Base-by-base conservation (phyloP, 2,113 vertebrate genomes). In the Sturnus vulgaris region DNA sequence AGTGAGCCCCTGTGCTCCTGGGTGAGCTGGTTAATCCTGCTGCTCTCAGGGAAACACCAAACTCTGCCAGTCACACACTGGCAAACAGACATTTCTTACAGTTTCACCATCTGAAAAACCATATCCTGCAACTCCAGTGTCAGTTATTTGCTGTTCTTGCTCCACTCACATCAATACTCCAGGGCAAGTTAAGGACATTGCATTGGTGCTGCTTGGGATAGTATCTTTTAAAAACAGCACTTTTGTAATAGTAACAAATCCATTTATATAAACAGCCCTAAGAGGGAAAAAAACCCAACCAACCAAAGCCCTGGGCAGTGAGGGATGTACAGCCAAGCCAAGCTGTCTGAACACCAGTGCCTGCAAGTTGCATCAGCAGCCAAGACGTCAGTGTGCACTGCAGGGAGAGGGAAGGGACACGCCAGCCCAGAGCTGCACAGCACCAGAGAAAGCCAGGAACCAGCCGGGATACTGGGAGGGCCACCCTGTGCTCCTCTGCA, bases 281-380 rank as follows among this genome's bases (percentile, higher is more conserved):
- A 83, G 52, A 10, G 27, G 37, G 79, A 59, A 33, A 69, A 52
- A 52, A 10, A 1, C 8, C 39, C 57, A 24, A 15, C 6, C 14
- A 65, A 40, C 19, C 50, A 18, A 40, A 83, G 18, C 6, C 5
- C 22, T 14, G 46, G 59, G 22, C 23, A 23, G 52, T 1, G 75
- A 80, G 35, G 31, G 23, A 85, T 79, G 60, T 0, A 40, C 2
- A 77, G 55, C 4, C 86, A 60, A 88, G 56, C 6, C 18, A 33
- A 80, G 68, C 81, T 75, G 70, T 42, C 71, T 46, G 39, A 46
- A 77, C 72, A 31, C 21, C 3, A 59, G 55, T 5, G 35, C 55
- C 17, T 73, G 63, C 35, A 18, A 46, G 92, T 93, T 93, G 86
- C 92, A 95, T 94, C 96, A 93, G 88, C 91, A 88, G 90, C 8